Evolutionary conservation across 2,888 invertebrate species (phyloP), one percentile per base, ranked within the genome.

Genomic region (Hydrotaea diabolus): DNA sequence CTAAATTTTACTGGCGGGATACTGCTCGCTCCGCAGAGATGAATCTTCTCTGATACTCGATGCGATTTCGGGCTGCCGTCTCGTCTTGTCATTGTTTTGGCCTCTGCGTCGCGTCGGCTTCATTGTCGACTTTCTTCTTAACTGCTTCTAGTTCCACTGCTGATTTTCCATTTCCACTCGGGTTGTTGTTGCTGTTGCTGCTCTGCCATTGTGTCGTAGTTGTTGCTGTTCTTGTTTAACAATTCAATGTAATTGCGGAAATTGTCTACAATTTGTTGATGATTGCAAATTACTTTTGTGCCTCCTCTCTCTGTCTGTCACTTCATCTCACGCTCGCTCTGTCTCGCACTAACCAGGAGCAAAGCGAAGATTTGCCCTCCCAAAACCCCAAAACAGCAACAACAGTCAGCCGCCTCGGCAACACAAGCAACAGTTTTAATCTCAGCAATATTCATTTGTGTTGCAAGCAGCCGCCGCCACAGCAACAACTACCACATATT

Each of bases 241-340:
- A 71, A 75, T 82, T 77, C 80, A 80, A 71, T 77, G 77, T 80
- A 80, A 80, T 80, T 80, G 73, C 73, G 82, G 80, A 84, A 86
- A 82, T 86, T 82, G 84, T 80, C 73, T 82, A 84, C 82, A 80
- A 86, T 82, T 84, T 84, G 84, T 78, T 84, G 86, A 84, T 86
- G 83, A 84, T 86, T 84, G 82, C 83, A 86, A 86, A 84, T 84
- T 83, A 86, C 82, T 80, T 77, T 71, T 53, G n/a, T n/a, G 71
- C 53, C n/a, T 77, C 26, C 19, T 7, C 55, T 53, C 69, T 55
- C 72, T 39, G 73, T 77, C 55, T 36, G 64, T 31, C 59, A 79
- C 55, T 21, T 43, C 66, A 75, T 11, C 11, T 3, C 3, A 36
- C 5, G 43, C 15, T 2, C 13, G 13, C 43, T 13, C 43, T 11